These are phyloP conservation scores for Pimpla rufipes DNA, from an alignment of 2,888 invertebrate genomes.

Conservation along the genomic window DNA sequence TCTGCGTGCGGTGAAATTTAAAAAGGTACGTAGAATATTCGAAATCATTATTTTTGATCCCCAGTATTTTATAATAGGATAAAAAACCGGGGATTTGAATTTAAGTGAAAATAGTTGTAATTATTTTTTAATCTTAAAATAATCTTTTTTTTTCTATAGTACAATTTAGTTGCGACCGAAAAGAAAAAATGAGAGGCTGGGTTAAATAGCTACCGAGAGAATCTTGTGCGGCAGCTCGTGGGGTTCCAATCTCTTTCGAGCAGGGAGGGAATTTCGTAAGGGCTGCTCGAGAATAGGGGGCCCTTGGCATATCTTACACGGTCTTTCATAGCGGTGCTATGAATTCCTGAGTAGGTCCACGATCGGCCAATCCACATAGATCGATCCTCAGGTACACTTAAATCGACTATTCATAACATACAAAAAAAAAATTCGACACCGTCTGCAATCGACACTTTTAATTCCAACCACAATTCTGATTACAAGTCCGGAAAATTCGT, in stretches of 20 bases:
- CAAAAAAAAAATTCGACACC: neutral
- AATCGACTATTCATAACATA: neutral
- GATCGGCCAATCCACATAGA: slow-evolving; percentile 28
- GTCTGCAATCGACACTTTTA: neutral
- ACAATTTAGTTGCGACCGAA: neutral
- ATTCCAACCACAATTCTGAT: no score
- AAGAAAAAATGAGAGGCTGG: neutral
- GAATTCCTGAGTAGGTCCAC: slow-evolving; percentile 68
- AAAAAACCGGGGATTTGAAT: no score
- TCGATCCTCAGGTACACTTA: slow-evolving; percentile 3
- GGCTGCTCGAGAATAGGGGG: slow-evolving; percentile 56
- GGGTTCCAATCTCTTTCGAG: neutral
- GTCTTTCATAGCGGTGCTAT: slow-evolving; percentile 14
- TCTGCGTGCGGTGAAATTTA: neutral
- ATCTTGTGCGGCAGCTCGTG: slow-evolving; percentile 29
- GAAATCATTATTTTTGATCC: neutral
- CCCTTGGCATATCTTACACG: slow-evolving; percentile 41
- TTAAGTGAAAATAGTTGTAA: neutral
- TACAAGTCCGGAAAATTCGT: no score
- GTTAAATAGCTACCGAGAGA: neutral
- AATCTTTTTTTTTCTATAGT: neutral
- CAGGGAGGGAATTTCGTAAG: slow-evolving; percentile 35
- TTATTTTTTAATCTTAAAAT: neutral
- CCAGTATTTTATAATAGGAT: neutral
- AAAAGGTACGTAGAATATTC: slow-evolving; percentile 32